Conservation (phyloP, 2,113 vertebrate species). For the Mesembrinibis cayennensis region DNA sequence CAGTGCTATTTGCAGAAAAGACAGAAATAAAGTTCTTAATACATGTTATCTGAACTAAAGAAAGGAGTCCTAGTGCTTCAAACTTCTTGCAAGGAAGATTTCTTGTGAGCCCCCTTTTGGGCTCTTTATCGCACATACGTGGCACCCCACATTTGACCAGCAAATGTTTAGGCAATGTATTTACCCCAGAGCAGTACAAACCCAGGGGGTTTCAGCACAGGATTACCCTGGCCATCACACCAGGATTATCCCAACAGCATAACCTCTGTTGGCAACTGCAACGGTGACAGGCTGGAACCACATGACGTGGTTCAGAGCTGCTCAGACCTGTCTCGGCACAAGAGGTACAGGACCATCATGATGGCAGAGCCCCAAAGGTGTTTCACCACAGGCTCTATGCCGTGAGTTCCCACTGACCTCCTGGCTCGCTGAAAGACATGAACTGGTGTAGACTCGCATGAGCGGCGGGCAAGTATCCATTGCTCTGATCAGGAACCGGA, state of each 20-base stretch:
- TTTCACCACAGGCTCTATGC: not conserved
- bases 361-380: not conserved
- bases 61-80: not conserved
- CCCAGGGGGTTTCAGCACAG: not conserved
- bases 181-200: not conserved
- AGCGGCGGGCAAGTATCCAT: too few relatives aligned
- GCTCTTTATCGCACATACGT: not conserved
- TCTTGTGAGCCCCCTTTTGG: not conserved
- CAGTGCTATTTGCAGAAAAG: not conserved
- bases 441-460: not conserved
- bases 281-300: not conserved
- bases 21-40: not conserved
- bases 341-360: not conserved
- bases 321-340: not conserved
- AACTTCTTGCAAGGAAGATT: not conserved
- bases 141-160: not conserved
- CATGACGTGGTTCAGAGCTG: not conserved
- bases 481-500: not conserved
- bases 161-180: not conserved
- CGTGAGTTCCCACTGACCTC: not conserved
- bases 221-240: not conserved
- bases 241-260: not conserved
- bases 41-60: not conserved
- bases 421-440: not conserved
- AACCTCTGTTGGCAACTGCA: not conserved